Evolutionary conservation across 2,113 vertebrate genomes (phyloP).

Genomic region (Heloderma charlesbogerti): DNA sequence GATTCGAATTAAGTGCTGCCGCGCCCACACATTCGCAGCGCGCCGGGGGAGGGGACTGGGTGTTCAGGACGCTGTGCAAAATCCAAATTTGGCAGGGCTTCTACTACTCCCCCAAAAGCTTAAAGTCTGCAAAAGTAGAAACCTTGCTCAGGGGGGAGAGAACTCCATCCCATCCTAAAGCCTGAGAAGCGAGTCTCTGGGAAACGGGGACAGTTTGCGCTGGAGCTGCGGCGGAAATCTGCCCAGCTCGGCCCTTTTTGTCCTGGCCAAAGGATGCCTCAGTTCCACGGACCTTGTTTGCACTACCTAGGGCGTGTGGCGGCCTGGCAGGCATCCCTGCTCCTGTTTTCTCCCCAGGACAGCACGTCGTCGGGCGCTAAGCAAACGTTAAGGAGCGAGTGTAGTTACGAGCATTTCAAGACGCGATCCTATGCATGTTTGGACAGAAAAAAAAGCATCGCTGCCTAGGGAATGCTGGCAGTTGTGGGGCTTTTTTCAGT

Average conservation of each 20-base stretch:
- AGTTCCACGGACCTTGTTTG: background rate
- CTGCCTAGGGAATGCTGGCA: too few relatives aligned
- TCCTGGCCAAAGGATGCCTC: background rate
- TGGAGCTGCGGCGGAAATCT: background rate
- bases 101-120: background rate
- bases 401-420: background rate
- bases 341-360: background rate
- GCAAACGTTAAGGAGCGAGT: background rate
- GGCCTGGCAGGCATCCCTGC: background rate
- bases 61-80: background rate
- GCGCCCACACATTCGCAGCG: background rate
- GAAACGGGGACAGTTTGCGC: background rate
- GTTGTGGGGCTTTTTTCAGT: too few relatives aligned
- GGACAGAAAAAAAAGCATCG: too few relatives aligned
- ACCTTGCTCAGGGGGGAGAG: background rate
- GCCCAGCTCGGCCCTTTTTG: background rate
- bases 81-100: too few relatives aligned
- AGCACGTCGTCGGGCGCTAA: too few relatives aligned
- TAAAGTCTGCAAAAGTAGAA: background rate
- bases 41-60: background rate
- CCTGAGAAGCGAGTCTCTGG: too few relatives aligned
- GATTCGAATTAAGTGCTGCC: background rate
- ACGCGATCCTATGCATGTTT: too few relatives aligned
- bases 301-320: background rate
- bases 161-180: background rate